A percentile compares a stretch with the other conserved stretches of the same genome.
These are phyloP conservation scores for Zosterops pallidus DNA, from an alignment of 2,113 vertebrate genomes.

Conservation along the genomic window DNA sequence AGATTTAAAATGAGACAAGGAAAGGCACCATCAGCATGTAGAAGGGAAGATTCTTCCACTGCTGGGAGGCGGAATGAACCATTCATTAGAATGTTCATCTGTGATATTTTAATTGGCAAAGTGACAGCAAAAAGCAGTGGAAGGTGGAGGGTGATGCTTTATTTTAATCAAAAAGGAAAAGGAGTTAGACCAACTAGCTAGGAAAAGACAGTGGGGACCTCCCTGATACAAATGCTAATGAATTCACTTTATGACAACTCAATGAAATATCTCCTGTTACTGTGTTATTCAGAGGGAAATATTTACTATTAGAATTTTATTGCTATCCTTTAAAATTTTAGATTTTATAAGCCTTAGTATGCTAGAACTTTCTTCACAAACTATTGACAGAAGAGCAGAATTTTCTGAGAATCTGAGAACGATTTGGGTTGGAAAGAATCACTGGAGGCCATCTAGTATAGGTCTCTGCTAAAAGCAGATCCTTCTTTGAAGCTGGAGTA, in stretches of 20 bases:
- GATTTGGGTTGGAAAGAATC: constrained; percentile 3
- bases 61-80: background rate
- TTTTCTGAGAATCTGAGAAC: constrained; percentile 24
- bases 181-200: background rate
- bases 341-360: background rate
- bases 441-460: background rate
- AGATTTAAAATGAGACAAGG: background rate
- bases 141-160: background rate
- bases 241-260: background rate
- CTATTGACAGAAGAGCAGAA: background rate
- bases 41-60: background rate
- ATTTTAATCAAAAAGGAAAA: background rate
- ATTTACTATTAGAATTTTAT: background rate
- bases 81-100: background rate
- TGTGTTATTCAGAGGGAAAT: background rate
- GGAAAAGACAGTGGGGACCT: background rate
- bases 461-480: background rate
- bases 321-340: background rate
- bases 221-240: background rate
- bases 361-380: background rate
- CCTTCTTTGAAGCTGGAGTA: background rate
- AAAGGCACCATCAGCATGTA: background rate
- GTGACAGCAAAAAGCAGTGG: background rate
- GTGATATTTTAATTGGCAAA: background rate
- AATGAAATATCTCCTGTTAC: background rate